Base-by-base conservation (phyloP, 2,113 vertebrate genomes). In the Turnix velox region DNA sequence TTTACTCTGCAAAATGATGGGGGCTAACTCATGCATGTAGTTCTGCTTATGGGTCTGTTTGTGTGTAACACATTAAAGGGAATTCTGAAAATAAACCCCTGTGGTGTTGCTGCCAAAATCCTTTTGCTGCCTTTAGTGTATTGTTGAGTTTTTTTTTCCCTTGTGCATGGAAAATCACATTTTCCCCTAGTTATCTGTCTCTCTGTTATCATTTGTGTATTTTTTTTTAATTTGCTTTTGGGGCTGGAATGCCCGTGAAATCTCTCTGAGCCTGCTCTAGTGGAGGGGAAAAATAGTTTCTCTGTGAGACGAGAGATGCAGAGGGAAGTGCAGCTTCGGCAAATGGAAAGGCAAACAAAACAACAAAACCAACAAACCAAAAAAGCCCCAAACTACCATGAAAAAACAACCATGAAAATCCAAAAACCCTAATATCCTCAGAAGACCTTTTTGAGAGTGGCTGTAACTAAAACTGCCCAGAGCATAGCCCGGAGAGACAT, bases 141-240 rank as follows among this genome's bases (percentile, higher is more conserved):
- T 4, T 65, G 14, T 0, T n/a, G n/a, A n/a, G n/a, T n/a, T n/a
- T n/a, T n/a, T 13, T 54, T 61, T 42, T 24, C 10, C 19, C 6
- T 4, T 3, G 7, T 39, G 17, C 5, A 43, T 76, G 42, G n/a
- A 51, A 46, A 66, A 42, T 15, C 49, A 14, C 7, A 7, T 33
- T 66, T 71, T 45, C 14, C 10, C 25, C 17, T n/a, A 9, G 13
- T 35, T 77, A 18, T 27, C 39, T 46, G 49, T 20, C 7, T 76
- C 5, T n/a, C 45, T 27, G 25, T 9, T 31, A 30, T 33, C 3
- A 31, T n/a, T 33, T 51, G 6, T 31, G 8, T 30, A 5, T 31
- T 81, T 83, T 74, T n/a, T n/a, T n/a, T n/a, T n/a, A n/a, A n/a
- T n/a, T n/a, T n/a, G 5, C 10, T 8, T 39, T 76, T 76, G 51